phyloP scores from a whole-genome alignment of 2,113 vertebrate species.

The Candoia aspera region DNA sequence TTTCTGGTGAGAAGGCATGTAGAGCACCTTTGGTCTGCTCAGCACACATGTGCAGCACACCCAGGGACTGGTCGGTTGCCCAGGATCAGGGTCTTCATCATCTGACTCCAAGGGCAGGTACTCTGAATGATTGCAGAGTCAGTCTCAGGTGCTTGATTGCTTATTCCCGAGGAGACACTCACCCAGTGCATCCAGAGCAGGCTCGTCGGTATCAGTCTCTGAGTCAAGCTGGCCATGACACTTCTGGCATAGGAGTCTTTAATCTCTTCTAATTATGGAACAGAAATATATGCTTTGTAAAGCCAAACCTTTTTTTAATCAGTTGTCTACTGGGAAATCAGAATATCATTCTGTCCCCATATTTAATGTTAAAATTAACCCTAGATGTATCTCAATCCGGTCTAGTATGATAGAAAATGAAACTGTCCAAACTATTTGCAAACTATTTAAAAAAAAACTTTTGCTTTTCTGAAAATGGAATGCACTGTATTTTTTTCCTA shows the following conservation, averaged over 20 bases:
- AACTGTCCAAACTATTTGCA: neutral
- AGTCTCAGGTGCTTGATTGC: neutral
- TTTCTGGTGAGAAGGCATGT: neutral
- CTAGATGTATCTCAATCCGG: neutral
- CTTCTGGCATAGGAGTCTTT: neutral
- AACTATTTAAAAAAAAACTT: neutral
- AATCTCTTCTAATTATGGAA: neutral
- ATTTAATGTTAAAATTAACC: neutral
- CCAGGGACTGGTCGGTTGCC: neutral
- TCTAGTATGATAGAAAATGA: neutral
- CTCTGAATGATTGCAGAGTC: neutral
- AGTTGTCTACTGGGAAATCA: neutral
- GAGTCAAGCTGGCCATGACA: neutral
- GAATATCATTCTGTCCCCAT: neutral
- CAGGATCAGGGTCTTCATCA: neutral
- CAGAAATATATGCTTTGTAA: neutral
- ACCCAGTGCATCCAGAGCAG: neutral
- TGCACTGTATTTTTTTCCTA: neutral
- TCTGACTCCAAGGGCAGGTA: neutral
- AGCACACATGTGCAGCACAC: neutral
- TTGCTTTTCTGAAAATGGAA: constrained; percentile 2
- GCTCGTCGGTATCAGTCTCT: neutral
- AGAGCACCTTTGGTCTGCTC: neutral
- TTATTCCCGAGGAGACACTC: neutral
- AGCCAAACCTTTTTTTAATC: neutral